These are phyloP conservation scores for Pheosia tremula DNA, from an alignment of 2,888 invertebrate species.

Conservation along the genomic window DNA sequence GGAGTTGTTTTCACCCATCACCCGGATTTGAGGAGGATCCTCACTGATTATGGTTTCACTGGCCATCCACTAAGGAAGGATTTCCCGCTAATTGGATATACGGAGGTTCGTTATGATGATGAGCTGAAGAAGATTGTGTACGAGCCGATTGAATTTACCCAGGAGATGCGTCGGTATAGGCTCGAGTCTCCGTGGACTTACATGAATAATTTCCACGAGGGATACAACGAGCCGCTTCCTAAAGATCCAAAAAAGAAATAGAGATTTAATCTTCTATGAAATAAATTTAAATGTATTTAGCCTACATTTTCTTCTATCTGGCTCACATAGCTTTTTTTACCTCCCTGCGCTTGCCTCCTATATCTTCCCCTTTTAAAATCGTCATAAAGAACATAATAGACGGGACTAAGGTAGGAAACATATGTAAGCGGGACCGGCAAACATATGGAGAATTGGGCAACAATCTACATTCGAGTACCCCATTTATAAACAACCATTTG, in stretches of 20 bases:
- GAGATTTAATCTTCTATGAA: background rate
- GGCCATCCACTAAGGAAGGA: constrained; percentile 78
- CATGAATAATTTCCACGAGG: constrained; percentile 65
- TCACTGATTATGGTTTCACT: constrained; percentile 74
- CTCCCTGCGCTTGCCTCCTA: too few species aligned
- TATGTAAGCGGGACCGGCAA: too few species aligned
- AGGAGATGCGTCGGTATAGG: constrained; percentile 61
- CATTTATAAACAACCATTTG: too few species aligned
- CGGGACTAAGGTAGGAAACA: too few species aligned
- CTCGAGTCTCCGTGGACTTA: constrained; percentile 75
- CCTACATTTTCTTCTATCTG: too few species aligned
- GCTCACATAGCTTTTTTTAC: too few species aligned
- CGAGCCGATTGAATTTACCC: constrained; percentile 72
- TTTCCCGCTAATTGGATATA: constrained; percentile 72
- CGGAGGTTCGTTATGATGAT: constrained; percentile 75
- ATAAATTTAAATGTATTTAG: background rate
- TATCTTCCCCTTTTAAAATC: too few species aligned
- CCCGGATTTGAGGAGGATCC: constrained; percentile 71
- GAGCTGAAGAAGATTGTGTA: constrained; percentile 74
- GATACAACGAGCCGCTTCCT: constrained; percentile 51
- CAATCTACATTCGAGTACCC: too few species aligned
- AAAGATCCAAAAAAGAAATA: constrained; percentile 21
- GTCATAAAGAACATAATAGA: too few species aligned
- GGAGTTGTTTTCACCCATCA: constrained; percentile 73
- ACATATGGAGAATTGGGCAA: too few species aligned